These are phyloP conservation scores for Drosophila incognita DNA, from an alignment of 2,888 invertebrate genomes.

Conservation along the genomic window DNA sequence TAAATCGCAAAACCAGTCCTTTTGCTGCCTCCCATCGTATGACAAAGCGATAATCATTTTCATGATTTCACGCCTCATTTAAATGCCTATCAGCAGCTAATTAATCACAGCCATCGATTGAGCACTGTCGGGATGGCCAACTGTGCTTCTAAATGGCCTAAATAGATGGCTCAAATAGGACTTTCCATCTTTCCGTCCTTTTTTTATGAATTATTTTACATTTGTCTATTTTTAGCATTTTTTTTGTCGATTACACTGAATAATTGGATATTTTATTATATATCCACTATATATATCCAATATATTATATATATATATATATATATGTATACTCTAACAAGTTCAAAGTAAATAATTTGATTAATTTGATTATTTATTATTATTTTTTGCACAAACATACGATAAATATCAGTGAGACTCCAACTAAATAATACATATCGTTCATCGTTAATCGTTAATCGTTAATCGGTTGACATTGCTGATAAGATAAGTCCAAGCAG, in stretches of 20 bases:
- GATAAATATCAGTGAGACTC: neutral
- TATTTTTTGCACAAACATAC: neutral
- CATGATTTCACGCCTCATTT: slow-evolving; percentile 44
- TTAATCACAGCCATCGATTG: slow-evolving; percentile 26
- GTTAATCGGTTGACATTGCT: slow-evolving; percentile 44
- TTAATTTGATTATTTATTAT: neutral
- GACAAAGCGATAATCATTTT: slow-evolving; percentile 71
- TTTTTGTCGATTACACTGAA: neutral
- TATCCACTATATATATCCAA: neutral
- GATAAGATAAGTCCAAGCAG: slow-evolving; percentile 39
- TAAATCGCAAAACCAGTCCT: slow-evolving; percentile 39
- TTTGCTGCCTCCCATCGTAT: slow-evolving; percentile 32
- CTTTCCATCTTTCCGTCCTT: neutral
- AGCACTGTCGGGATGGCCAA: neutral
- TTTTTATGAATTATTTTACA: neutral
- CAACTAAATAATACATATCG: slow-evolving; percentile 23
- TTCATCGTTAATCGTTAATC: neutral
- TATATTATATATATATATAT: too few relatives aligned
- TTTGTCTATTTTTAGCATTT: neutral
- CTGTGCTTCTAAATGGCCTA: neutral
- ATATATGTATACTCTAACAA: neutral
- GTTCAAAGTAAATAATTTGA: neutral
- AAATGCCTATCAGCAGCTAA: slow-evolving; percentile 28
- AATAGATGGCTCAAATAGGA: neutral
- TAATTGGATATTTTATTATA: neutral